Conservation (phyloP, 2,113 vertebrate genomes). For the Kryptolebias marmoratus region DNA sequence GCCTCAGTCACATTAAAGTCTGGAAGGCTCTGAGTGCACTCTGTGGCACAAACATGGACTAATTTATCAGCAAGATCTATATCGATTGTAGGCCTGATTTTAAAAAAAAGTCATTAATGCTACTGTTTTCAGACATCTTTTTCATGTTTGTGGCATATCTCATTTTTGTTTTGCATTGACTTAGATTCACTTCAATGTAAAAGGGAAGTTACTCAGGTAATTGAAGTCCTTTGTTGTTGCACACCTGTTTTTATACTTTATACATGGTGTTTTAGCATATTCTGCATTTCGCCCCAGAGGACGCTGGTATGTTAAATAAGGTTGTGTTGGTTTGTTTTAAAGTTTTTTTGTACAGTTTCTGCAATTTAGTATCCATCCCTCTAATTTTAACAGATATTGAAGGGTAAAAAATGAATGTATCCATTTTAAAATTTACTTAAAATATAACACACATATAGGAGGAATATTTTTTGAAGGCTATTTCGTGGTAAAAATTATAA, state of each 20-base stretch:
- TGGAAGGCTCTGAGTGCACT: neutral
- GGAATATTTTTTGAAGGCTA: constrained; percentile 16
- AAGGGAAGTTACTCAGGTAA: constrained; percentile 77
- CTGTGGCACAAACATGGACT: constrained; percentile 1
- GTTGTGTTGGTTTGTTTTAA: constrained; percentile 7
- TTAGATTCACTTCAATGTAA: constrained; percentile 62
- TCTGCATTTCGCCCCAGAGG: constrained; percentile 28
- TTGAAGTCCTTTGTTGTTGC: constrained; percentile 64
- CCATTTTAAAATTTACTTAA: constrained; percentile 5
- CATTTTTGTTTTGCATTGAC: constrained; percentile 41
- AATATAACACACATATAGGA: neutral
- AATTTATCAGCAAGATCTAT: constrained; percentile 6
- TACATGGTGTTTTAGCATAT: constrained; percentile 44
- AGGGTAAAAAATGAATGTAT: constrained; percentile 57
- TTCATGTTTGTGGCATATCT: constrained; percentile 35
- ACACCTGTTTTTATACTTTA: constrained; percentile 51
- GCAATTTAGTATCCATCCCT: constrained; percentile 11
- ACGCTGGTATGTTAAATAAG: constrained; percentile 28
- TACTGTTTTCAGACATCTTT: constrained; percentile 15
- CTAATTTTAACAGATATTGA: constrained; percentile 20
- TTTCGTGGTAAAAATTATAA: neutral
- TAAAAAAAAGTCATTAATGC: constrained; percentile 10
- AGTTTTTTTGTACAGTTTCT: constrained; percentile 32
- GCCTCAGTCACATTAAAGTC: constrained; percentile 48
- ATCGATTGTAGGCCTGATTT: neutral